Base-by-base conservation (phyloP, 2,888 invertebrate genomes). In the Drosophila robusta region DNA sequence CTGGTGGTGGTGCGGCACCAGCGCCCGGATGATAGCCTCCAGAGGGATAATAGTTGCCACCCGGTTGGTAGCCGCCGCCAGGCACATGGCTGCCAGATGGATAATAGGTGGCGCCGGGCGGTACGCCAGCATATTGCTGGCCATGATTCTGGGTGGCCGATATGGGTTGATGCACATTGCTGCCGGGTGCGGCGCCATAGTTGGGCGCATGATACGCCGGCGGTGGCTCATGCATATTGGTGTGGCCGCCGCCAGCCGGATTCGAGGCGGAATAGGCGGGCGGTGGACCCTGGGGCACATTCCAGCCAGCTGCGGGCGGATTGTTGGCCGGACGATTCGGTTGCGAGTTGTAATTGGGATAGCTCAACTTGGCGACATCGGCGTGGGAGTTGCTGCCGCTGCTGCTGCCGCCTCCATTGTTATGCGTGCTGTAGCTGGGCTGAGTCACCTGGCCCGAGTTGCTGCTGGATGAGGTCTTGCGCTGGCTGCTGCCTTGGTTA, bases 271-370 rank as follows among this genome's bases (percentile, higher is more conserved):
- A 91, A 63, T 92, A 91, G 0, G 90, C 80, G 12, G 92, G 92
- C 18, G 92, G 91, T n/a, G 91, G 91, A 18, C 92, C 92, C 41
- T 91, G 90, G 0, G 91, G 91, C 1, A 90, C 91, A 89, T 92
- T 92, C 92, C 92, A 92, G 6, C 92, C 92, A n/a, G 78, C 72
- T 3, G 44, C 44, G 1, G 73, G 67, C 12, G 74, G 44, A 41
- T 16, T 29, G 11, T 74, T 49, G 7, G 75, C 77, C 12, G 92
- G 91, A 12, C 89, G 90, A 88, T 91, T 92, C 12, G 92, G 91
- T 62, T 91, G 91, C 0, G 92, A 86, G 46, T 92, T 92, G 49
- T 91, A 91, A 24, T 89, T 89, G 9, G 92, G 69, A 76, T 92
- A 92, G 63, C 92, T 92, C 11, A 92, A 56, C 66, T 92, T 92